Evolutionary conservation across 1,140 invertebrate genomes (phyloP), one percentile per base, ranked within the genome.

Genomic region (Hycleus phaleratus): DNA sequence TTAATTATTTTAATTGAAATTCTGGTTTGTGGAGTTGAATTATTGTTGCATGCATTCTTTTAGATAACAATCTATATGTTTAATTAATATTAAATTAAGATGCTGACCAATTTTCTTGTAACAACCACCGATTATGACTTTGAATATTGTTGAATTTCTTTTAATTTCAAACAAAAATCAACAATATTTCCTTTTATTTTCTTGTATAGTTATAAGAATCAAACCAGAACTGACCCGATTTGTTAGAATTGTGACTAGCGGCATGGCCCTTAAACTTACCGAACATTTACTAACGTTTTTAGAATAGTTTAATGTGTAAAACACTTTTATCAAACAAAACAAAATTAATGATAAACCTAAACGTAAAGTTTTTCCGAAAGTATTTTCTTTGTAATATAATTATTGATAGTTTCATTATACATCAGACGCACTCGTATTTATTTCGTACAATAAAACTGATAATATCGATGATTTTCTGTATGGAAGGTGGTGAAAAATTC

Each of bases 241-340:
- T 64, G 67, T 69, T 69, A 69, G 70, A 69, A 70, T 69, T 71
- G 68, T 70, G 70, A 69, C 59, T 69, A 71, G 70, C 65, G 68
- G 68, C 70, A 66, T 62, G 56, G 51, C 53, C 54, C 56, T 64
- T 58, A 49, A 42, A 63, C 66, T 68, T 65, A 66, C 57, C 32
- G 32, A 63, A 63, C 51, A 50, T 61, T 53, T 62, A 59, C 59
- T 63, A 67, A 60, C 56, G 7, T 32, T 32, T 18, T 68, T 68
- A 65, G 63, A 61, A 52, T 64, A 66, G 59, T 62, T 67, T 63
- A 63, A 61, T 60, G 67, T 69, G 65, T 64, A 58, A 64, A 66
- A 68, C 66, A 68, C 60, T 61, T 18, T 18, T 51, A 56, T 26
- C 53, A n/a, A 61, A 59, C 18, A 18, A 18, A 18, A 18, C 18